phyloP scores from a whole-genome alignment of 2,888 invertebrate species.

The Arctia plantaginis region DNA sequence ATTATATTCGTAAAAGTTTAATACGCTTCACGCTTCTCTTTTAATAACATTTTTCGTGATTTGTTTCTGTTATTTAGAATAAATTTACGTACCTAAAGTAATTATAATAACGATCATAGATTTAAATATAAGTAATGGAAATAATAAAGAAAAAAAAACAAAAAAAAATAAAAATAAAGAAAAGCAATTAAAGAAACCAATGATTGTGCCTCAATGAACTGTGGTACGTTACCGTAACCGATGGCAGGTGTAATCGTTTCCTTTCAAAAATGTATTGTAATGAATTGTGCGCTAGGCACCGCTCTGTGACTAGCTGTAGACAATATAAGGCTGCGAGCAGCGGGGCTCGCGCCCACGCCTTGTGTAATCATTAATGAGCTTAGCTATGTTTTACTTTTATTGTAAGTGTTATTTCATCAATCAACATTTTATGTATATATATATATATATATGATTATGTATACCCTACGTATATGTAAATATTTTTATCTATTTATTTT shows the following conservation, averaged over 20 bases:
- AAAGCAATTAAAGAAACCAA: constrained; percentile 86
- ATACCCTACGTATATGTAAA: constrained; percentile 73
- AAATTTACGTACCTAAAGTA: constrained; percentile 87
- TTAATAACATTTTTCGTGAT: constrained; percentile 83
- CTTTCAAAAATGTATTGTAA: constrained; percentile 74
- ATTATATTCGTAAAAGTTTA: constrained; percentile 84
- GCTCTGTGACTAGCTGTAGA: constrained; percentile 68
- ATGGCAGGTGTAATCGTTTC: constrained; percentile 83
- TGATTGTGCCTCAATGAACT: constrained; percentile 87
- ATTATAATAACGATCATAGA: constrained; percentile 85
- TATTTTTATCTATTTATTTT: constrained; percentile 84
- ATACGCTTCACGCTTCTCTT: constrained; percentile 86
- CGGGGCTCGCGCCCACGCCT: constrained; percentile 78
- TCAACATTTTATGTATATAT: constrained; percentile 84
- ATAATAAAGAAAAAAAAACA: constrained; percentile 61
- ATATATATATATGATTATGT: constrained; percentile 76
- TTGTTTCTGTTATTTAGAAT: constrained; percentile 86
- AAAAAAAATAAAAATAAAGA: constrained; percentile 66
- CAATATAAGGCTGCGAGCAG: constrained; percentile 77
- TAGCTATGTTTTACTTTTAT: constrained; percentile 86
- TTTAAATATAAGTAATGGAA: constrained; percentile 70
- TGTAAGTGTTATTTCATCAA: constrained; percentile 86
- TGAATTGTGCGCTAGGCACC: constrained; percentile 76
- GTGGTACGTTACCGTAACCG: constrained; percentile 86
- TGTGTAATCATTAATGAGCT: constrained; percentile 86